phyloP scores from a whole-genome alignment of 2,888 invertebrate species.

The Caenorhabditis zanzibari region DNA sequence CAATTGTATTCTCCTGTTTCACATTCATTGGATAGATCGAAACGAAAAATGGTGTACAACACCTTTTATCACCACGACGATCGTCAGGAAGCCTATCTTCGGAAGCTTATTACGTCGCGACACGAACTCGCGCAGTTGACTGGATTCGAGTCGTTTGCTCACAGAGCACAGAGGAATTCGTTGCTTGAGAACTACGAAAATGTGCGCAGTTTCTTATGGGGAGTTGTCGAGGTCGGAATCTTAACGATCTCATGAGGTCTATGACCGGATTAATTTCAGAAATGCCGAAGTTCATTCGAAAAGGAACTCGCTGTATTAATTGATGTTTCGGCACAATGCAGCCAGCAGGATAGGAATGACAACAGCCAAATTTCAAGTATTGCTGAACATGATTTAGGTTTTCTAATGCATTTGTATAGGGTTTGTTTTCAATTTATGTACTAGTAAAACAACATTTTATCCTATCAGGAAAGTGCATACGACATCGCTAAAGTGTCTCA shows the following conservation, averaged over 20 bases:
- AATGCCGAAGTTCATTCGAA: conserved; percentile 72
- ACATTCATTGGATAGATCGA: conserved; percentile 68
- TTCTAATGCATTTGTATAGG: conserved; percentile 74
- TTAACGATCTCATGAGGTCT: not conserved
- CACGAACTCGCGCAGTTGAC: conserved; percentile 91
- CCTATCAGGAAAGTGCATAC: conserved; percentile 66
- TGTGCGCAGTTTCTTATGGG: conserved; percentile 77
- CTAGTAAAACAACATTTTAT: not conserved
- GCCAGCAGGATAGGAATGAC: conserved; percentile 28
- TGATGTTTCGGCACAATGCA: conserved; percentile 70
- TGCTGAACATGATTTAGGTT: conserved; percentile 75
- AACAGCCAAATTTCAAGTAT: conserved; percentile 6
- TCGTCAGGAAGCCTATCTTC: conserved; percentile 61
- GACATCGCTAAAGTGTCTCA: conserved; percentile 49
- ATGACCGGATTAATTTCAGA: conserved; percentile 10
- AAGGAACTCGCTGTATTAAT: conserved; percentile 76
- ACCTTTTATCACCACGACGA: conserved; percentile 76
- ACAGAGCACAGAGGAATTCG: conserved; percentile 92
- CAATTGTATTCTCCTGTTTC: conserved; percentile 69
- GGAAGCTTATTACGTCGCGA: conserved; percentile 88
- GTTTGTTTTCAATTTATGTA: conserved; percentile 26
- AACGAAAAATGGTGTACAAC: conserved; percentile 73
- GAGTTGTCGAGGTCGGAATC: conserved; percentile 74
- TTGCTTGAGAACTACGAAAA: conserved; percentile 85
- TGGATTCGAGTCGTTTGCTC: conserved; percentile 93